Base-by-base conservation (phyloP, 2,113 vertebrate genomes). In the Platichthys flesus region DNA sequence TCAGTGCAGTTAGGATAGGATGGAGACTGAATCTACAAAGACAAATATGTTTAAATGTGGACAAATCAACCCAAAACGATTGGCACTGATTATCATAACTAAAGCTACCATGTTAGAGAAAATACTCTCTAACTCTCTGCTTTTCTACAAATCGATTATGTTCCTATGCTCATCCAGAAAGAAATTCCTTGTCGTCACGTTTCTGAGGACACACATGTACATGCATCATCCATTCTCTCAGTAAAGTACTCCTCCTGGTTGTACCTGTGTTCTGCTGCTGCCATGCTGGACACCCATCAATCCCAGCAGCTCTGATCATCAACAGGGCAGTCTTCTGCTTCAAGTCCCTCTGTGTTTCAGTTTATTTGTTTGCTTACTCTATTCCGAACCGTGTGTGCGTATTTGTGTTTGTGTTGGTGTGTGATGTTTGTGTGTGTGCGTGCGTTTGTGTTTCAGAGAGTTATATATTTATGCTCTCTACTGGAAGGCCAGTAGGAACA, bases 401-500 rank as follows among this genome's bases (percentile, higher is more conserved):
- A 10, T 42, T 2, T 42, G 40, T 42, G 40, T 49, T 69, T 61
- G 12, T 5, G 55, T 28, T 42, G 69, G 75, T 62, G 24, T 31
- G 28, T 31, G 28, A 26, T 31, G 28, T 31, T 5, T 31, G 28
- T 31, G 6, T 31, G 31, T 31, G 24, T 45, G 14, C 56, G 31
- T n/a, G 64, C 63, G 28, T 59, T n/a, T 71, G 40, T 42, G 40
- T 57, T 52, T 51, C 57, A 49, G 64, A 40, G n/a, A 37, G 61
- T 56, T 28, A 52, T 13, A 26, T 15, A 18, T 23, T 67, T 23
- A 24, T 13, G 71, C n/a, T 62, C 55, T 63, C 91, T 97, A 98
- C 93, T 96, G 96, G 90, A 98, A 98, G 59, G 96, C 96, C 93
- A 99, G 94, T 69, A 99, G 95, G 92, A 99, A 98, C 93, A 98